These are phyloP conservation scores for Cyanocitta stelleri DNA, from an alignment of 2,113 vertebrate genomes.

Conservation along the genomic window DNA sequence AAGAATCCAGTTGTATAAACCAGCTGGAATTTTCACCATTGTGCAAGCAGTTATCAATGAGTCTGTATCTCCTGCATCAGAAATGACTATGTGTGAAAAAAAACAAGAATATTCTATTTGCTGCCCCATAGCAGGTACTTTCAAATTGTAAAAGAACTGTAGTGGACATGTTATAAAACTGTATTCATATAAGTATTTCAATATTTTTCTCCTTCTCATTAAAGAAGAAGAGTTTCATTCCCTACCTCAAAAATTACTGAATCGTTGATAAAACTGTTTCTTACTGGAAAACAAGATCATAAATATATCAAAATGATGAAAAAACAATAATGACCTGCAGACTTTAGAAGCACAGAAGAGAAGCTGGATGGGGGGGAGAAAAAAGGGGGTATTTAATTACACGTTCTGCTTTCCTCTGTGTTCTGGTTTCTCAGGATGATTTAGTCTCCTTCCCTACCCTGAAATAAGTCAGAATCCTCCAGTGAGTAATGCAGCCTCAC, in stretches of 20 bases:
- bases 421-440: background rate
- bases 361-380: rapidly evolving
- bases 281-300: background rate
- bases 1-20: background rate
- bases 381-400: background rate
- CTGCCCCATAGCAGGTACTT: background rate
- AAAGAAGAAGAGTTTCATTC: background rate
- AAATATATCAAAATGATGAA: background rate
- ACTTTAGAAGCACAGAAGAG: background rate
- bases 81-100: background rate
- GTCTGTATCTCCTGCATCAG: background rate
- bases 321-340: background rate
- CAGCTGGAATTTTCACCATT: background rate
- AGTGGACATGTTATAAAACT: background rate
- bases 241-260: background rate
- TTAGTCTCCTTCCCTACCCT: background rate
- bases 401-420: background rate
- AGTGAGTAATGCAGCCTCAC: background rate
- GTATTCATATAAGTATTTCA: background rate
- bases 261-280: background rate
- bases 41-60: background rate
- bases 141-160: background rate
- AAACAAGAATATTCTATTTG: background rate
- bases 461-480: background rate
- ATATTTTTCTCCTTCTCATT: background rate